phyloP scores from a whole-genome alignment of 2,113 vertebrate genomes.

The Myiopsitta monachus region DNA sequence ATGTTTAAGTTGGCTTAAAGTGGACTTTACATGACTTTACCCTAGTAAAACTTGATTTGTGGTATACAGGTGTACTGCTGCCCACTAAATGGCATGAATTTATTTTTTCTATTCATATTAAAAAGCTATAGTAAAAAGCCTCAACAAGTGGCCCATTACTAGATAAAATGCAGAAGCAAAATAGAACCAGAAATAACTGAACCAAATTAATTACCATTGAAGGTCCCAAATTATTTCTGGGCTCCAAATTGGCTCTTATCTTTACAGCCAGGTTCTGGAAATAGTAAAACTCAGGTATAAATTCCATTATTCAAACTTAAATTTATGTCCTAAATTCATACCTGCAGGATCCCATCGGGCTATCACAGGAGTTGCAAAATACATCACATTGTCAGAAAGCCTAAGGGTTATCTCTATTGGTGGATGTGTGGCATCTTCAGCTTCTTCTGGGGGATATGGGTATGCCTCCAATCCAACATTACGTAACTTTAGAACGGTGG shows the following conservation, averaged over 20 bases:
- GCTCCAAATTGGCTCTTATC: background rate
- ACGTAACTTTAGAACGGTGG: conserved; percentile 66
- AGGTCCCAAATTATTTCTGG: background rate
- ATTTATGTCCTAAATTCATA: conserved; percentile 8
- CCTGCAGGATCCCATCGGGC: conserved; percentile 84
- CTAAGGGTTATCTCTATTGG: conserved; percentile 74
- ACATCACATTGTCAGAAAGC: conserved; percentile 73
- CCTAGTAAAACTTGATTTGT: background rate
- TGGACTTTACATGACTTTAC: background rate
- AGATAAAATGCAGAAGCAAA: background rate
- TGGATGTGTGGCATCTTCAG: conserved; percentile 15
- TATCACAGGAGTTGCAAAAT: conserved; percentile 81
- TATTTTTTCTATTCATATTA: background rate
- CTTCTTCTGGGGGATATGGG: conserved; percentile 67
- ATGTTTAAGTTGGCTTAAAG: background rate
- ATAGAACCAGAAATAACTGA: background rate
- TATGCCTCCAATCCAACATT: conserved; percentile 75
- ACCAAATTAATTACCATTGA: background rate
- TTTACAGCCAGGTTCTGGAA: background rate
- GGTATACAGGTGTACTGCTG: background rate
- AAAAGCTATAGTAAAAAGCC: background rate
- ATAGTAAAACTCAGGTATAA: background rate
- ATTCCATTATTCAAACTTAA: background rate
- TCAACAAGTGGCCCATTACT: background rate
- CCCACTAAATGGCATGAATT: background rate